Percentiles rank a stretch among this genome's conserved stretches.
Conservation (phyloP, 1,140 invertebrate genomes). For the Schlechtendalia chinensis region DNA sequence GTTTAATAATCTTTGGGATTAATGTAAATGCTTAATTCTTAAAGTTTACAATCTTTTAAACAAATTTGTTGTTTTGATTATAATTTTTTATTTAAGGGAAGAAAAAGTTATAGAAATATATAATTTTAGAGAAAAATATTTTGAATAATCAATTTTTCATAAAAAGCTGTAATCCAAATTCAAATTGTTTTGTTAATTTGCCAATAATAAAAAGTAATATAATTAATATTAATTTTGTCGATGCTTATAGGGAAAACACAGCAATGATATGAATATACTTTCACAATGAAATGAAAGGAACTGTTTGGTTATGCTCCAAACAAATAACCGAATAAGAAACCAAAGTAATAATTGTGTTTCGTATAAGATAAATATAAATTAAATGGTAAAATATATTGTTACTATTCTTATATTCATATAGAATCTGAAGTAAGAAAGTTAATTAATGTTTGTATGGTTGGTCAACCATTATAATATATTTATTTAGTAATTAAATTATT, state of each 20-base stretch:
- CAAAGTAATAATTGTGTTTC: slow-evolving; percentile 61
- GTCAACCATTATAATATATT: neutral
- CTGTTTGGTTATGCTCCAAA: slow-evolving; percentile 95
- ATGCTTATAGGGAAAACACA: slow-evolving; percentile 61
- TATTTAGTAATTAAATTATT: too few species aligned
- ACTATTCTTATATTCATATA: neutral
- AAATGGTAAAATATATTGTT: neutral
- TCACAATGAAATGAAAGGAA: slow-evolving; percentile 91
- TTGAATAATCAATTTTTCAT: too few species aligned
- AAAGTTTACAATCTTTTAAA: too few species aligned
- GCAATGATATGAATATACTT: slow-evolving; percentile 78
- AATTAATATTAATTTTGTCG: neutral
- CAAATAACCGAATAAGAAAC: slow-evolving; percentile 77
- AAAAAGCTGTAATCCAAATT: too few species aligned
- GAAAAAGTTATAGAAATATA: too few species aligned
- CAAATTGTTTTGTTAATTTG: neutral
- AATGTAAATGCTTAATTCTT: too few species aligned
- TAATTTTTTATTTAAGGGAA: too few species aligned
- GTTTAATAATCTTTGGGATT: too few species aligned
- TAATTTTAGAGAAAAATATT: too few species aligned
- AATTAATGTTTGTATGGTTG: too few species aligned
- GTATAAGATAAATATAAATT: neutral
- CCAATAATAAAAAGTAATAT: neutral
- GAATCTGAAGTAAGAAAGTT: too few species aligned
- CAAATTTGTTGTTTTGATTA: too few species aligned